Evolutionary conservation across 2,797 vertebrate genomes (phyloP).

Genomic region (Chloroceryle inda): DNA sequence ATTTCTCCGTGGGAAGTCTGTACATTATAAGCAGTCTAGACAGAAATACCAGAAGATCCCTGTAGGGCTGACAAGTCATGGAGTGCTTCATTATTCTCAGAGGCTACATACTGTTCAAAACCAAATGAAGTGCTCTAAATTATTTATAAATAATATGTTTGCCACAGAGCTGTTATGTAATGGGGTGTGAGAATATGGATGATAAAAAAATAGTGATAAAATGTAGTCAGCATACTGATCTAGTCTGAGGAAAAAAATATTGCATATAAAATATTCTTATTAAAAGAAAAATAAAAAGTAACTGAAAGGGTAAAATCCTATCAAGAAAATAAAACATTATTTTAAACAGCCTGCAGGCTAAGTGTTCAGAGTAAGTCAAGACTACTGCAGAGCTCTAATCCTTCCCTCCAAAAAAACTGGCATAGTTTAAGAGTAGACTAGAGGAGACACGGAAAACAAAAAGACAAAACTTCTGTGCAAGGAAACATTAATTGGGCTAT

Average conservation of each 20-base stretch:
- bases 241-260: neutral
- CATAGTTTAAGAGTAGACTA: neutral
- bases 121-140: slow-evolving; percentile 7
- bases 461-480: neutral
- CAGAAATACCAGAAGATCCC: slow-evolving; percentile 3
- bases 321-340: neutral
- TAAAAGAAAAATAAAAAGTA: neutral
- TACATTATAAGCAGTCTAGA: neutral
- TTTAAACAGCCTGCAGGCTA: neutral
- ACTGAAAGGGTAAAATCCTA: neutral
- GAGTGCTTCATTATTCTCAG: neutral
- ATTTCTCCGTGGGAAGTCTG: neutral
- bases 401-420: neutral
- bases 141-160: slow-evolving; percentile 27
- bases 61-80: neutral
- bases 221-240: neutral
- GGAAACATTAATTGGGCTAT: neutral
- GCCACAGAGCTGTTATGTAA: neutral
- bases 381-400: neutral
- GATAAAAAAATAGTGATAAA: neutral
- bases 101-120: slow-evolving; percentile 2
- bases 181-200: neutral
- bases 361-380: neutral
- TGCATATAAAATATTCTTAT: neutral
- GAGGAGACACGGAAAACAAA: neutral